Base-by-base conservation (phyloP, 2,888 invertebrate species). In the Xestia sexstrigata region DNA sequence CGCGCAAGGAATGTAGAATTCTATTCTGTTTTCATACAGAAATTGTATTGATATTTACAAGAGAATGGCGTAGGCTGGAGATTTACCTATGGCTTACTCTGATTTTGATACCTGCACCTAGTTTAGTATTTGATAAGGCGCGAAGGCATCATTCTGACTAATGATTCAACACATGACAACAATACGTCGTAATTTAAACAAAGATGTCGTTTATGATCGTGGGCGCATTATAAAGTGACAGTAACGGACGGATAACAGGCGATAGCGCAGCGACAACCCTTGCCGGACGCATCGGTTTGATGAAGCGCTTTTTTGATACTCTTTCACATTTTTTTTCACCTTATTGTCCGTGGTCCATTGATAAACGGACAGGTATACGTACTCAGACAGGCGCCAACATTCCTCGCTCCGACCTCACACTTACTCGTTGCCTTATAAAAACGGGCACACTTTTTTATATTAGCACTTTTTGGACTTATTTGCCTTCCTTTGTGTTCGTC, bases 341-440 rank as follows among this genome's bases (percentile, higher is more conserved):
- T 95, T 94, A 94, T 96, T 96, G 95, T 94, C 93, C 94, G 91
- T 92, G 94, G 95, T 92, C 95, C 96, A 96, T 96, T 96, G 96
- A 96, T 96, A 96, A 96, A 96, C 94, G 95, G 95, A 96, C 96
- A 96, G 96, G 96, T 96, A 96, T 96, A 95, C 95, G 95, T 96
- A 96, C 96, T 96, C 96, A 96, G 96, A 96, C 96, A 94, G 96
- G 96, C 96, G 96, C 96, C 96, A 96, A 96, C 96, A 96, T 96
- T 96, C 96, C 95, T 96, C 95, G 95, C 88, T 93, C 92, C 96
- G 96, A 96, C 96, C 96, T 96, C 96, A 96, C 96, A 96, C 96
- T 96, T 95, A 94, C 95, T 95, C 94, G 95, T 91, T 91, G 94
- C 93, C 91, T 93, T 95, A 96, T 95, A 96, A 96, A 96, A 96